These are phyloP conservation scores for Hyles vespertilio DNA, from an alignment of 1,140 invertebrate species.

Conservation along the genomic window DNA sequence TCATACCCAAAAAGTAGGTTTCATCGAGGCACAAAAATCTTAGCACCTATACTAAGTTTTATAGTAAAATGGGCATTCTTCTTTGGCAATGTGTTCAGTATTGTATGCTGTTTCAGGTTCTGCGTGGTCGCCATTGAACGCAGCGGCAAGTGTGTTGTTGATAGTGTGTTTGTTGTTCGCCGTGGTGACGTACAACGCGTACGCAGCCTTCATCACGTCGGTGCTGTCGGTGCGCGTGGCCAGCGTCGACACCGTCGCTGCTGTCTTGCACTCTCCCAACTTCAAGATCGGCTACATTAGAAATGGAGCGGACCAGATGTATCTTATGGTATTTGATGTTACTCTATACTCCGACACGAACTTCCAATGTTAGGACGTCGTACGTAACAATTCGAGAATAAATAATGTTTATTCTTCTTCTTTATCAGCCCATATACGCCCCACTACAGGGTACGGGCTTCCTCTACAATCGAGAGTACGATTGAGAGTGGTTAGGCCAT, in stretches of 20 bases:
- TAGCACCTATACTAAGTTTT: no score
- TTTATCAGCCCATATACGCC: no score
- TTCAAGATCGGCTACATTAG: conserved; percentile 78
- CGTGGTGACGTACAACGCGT: conserved; percentile 78
- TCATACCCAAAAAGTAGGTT: no score
- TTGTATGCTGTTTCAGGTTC: conserved; percentile 68
- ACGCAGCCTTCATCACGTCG: conserved; percentile 80
- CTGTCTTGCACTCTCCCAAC: conserved; percentile 75
- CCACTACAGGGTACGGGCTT: no score
- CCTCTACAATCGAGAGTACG: no score
- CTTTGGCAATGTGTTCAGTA: not conserved
- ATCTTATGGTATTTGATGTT: conserved; percentile 58
- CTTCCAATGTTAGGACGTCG: no score
- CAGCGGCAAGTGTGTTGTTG: conserved; percentile 77
- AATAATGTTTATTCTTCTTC: no score
- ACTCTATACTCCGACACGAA: no score
- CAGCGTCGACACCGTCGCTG: conserved; percentile 76
- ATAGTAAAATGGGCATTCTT: no score
- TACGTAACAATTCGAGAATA: no score
- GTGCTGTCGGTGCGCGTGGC: conserved; percentile 78
- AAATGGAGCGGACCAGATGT: conserved; percentile 73
- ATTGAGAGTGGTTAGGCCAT: no score
- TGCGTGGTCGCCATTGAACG: conserved; percentile 74
- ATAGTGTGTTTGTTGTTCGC: conserved; percentile 77
- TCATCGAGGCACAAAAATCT: no score